A percentile compares a stretch with the other conserved stretches of the same genome.
Conservation (phyloP, 2,888 invertebrate genomes). For the Limnephilus marmoratus region DNA sequence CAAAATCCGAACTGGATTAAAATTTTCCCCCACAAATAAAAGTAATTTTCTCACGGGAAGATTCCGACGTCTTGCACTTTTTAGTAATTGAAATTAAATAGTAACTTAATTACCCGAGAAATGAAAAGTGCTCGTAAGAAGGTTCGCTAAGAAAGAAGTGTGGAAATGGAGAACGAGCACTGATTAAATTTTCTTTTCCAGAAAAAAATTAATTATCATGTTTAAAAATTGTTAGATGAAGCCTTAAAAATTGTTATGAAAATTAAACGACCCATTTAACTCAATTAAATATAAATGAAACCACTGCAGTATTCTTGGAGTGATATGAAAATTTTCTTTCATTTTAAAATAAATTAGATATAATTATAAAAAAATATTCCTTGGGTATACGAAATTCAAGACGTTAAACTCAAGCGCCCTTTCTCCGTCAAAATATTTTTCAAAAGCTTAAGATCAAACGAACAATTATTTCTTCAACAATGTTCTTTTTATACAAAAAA, state of each 20-base stretch:
- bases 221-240: not conserved
- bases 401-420: not conserved
- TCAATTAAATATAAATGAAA: not conserved
- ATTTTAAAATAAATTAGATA: not conserved
- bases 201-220: conserved; percentile 17
- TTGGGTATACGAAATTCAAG: not conserved
- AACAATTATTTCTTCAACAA: too few species aligned
- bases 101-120: conserved; percentile 36
- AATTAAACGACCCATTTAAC: not conserved
- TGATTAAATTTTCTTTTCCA: conserved; percentile 33
- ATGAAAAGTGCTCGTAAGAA: conserved; percentile 8
- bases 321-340: not conserved
- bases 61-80: conserved; percentile 36
- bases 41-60: not conserved
- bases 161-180: conserved; percentile 4
- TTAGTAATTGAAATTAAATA: conserved; percentile 39
- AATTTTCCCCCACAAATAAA: not conserved
- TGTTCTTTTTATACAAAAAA: too few species aligned
- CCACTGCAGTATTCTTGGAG: not conserved
- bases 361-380: not conserved
- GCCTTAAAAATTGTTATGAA: conserved; percentile 5
- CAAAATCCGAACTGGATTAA: not conserved
- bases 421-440: not conserved
- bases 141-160: not conserved
- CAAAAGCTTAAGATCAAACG: not conserved